Conservation (phyloP, 2,888 invertebrate genomes). For the Nowickia ferox region DNA sequence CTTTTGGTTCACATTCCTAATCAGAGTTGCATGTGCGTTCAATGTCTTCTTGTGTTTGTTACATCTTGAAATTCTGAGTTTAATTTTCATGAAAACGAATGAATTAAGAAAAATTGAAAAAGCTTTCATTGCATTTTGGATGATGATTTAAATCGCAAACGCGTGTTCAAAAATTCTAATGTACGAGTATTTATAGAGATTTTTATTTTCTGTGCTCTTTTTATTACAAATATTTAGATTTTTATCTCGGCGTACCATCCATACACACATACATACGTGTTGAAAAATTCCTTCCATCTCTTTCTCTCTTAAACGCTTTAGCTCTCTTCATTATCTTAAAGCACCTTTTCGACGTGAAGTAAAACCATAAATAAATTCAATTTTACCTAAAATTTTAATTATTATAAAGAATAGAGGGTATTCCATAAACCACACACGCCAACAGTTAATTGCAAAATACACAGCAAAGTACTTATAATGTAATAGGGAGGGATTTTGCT, state of each 20-base stretch:
- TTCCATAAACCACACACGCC: too few relatives aligned
- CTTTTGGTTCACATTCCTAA: constrained; percentile 50
- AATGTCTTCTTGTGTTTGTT: constrained; percentile 28
- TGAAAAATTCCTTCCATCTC: constrained; percentile 29
- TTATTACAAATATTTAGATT: constrained; percentile 49
- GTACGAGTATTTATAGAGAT: constrained; percentile 55
- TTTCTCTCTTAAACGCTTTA: not conserved
- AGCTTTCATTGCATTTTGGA: constrained; percentile 64
- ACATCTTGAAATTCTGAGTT: constrained; percentile 39
- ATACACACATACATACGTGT: constrained; percentile 22
- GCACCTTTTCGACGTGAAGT: not conserved
- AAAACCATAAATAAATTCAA: constrained; percentile 12
- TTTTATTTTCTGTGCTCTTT: constrained; percentile 12
- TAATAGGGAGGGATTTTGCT: too few relatives aligned
- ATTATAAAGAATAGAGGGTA: not conserved
- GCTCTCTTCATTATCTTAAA: not conserved
- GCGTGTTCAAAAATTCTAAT: constrained; percentile 71
- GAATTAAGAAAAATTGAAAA: constrained; percentile 41
- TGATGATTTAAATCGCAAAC: constrained; percentile 65
- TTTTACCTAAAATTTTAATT: not conserved
- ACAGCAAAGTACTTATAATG: too few relatives aligned
- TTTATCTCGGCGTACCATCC: constrained; percentile 16
- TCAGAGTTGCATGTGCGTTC: constrained; percentile 68
- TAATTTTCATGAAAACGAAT: constrained; percentile 57
- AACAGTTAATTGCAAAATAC: too few relatives aligned